Base-by-base conservation (phyloP, 2,113 vertebrate genomes). In the Struthio camelus region DNA sequence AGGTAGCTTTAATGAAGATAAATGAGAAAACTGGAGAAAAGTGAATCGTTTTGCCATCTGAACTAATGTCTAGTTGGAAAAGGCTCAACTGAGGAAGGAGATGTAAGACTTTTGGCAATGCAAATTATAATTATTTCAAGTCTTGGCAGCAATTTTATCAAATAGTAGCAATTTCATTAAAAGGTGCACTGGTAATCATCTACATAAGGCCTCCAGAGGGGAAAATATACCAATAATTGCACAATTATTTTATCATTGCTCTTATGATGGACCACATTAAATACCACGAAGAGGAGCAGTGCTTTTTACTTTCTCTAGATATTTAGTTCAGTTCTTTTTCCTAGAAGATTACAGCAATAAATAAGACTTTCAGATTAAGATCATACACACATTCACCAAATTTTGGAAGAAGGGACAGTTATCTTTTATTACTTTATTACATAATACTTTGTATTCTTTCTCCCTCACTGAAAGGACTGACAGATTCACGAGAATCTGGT, bases 141-240 rank as follows among this genome's bases (percentile, higher is more conserved):
- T 69, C 89, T 94, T 97, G 96, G 97, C 92, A 98, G 93, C 48
- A 86, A 76, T 97, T 98, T 98, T 96, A 97, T 97, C 94, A 96
- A 98, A 98, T 96, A 91, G 95, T 93, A 97, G 90, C 97, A 97
- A 89, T 97, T 97, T 97, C 95, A 97, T 97, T 97, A 95, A 93
- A 97, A 97, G 96, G 96, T 97, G 85, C 87, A 91, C 94, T 80
- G 79, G 85, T 97, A 96, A 96, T 96, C 90, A 93, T 95, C 93
- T 93, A 95, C 61, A 48, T 92, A 91, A 93, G 90, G 84, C 71
- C 90, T 96, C 86, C 80, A 88, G 72, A 96, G 92, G 62, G 69
- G 69, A 89, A 96, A 97, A 97, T 93, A 90, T 28, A 96, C 88
- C 93, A 96, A 96, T 98, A 98, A 98, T 95, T 95, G 95, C 83